Conservation (phyloP, 2,113 vertebrate species). For the Athene noctua region DNA sequence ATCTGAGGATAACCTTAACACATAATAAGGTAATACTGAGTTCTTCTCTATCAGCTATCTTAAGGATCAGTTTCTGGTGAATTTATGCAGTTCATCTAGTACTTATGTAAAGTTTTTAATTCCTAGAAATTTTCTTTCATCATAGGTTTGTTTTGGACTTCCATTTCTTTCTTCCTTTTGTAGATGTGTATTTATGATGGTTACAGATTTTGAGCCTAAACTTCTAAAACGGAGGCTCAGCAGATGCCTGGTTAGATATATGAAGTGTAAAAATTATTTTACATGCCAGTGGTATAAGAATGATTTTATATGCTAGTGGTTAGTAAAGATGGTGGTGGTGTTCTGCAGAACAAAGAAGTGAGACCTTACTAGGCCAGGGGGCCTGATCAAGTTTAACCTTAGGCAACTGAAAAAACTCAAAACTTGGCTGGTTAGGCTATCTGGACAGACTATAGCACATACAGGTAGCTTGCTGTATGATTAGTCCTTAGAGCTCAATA, state of each 20-base stretch:
- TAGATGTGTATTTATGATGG: not conserved
- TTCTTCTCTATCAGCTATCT: not conserved
- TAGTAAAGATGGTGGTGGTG: not conserved
- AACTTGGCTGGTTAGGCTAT: not conserved
- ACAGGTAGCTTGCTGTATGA: not conserved
- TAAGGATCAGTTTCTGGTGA: not conserved
- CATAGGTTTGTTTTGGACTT: not conserved
- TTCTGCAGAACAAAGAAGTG: not conserved
- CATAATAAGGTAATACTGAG: conserved; percentile 87
- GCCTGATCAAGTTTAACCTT: not conserved
- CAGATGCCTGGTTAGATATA: not conserved
- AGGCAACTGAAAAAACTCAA: not conserved
- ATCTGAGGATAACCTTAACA: conserved; percentile 84
- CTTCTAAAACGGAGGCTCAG: not conserved
- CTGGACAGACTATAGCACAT: not conserved
- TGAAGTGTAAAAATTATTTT: not conserved
- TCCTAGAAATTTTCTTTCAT: not conserved
- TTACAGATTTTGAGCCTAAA: not conserved
- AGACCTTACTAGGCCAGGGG: accelerated
- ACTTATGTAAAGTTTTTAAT: not conserved
- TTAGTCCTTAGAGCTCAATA: not conserved
- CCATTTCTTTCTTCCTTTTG: not conserved
- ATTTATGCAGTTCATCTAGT: not conserved
- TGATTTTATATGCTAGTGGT: not conserved
- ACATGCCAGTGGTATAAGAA: not conserved